phyloP scores from a whole-genome alignment of 2,113 vertebrate genomes.

The Nothobranchius kuhntae region DNA sequence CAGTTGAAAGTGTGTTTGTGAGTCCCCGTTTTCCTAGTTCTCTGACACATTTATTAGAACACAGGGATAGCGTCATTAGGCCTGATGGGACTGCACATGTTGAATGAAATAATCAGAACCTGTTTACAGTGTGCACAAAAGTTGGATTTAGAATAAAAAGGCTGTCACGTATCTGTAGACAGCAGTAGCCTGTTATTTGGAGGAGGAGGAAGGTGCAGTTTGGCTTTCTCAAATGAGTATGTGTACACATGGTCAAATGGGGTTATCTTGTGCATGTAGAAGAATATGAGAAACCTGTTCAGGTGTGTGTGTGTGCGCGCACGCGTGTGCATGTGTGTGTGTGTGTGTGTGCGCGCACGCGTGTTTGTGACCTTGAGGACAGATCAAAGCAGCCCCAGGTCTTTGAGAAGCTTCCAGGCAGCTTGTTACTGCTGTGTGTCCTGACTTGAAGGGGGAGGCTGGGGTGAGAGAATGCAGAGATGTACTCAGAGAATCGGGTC shows the following conservation, averaged over 20 bases:
- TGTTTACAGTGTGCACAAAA: slow-evolving; percentile 8
- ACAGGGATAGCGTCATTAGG: not conserved
- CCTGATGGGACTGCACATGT: slow-evolving; percentile 4
- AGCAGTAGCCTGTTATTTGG: slow-evolving; percentile 3
- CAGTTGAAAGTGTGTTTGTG: slow-evolving; percentile 40
- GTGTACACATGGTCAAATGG: not conserved
- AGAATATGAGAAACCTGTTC: slow-evolving; percentile 9
- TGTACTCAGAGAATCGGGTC: slow-evolving; percentile 44
- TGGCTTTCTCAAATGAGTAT: not conserved
- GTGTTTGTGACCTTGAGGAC: slow-evolving; percentile 38
- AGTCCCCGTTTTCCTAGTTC: slow-evolving; percentile 11
- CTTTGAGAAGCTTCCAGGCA: slow-evolving; percentile 69
- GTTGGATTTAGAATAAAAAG: slow-evolving; percentile 2
- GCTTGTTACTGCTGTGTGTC: slow-evolving; percentile 42
- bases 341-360: slow-evolving; percentile 13
- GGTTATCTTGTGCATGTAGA: slow-evolving; percentile 8
- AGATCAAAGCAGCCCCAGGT: slow-evolving; percentile 63
- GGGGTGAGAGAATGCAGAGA: slow-evolving; percentile 67
- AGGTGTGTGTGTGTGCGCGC: slow-evolving; percentile 12
- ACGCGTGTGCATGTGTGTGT: slow-evolving; percentile 14
- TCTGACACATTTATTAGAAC: slow-evolving; percentile 36
- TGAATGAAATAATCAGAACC: slow-evolving; percentile 18
- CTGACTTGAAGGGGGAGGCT: slow-evolving; percentile 16
- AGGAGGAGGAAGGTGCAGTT: slow-evolving; percentile 19
- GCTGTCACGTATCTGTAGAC: not conserved